Evolutionary conservation across 2,888 invertebrate species (phyloP).

Genomic region (Apotomis turbidana): DNA sequence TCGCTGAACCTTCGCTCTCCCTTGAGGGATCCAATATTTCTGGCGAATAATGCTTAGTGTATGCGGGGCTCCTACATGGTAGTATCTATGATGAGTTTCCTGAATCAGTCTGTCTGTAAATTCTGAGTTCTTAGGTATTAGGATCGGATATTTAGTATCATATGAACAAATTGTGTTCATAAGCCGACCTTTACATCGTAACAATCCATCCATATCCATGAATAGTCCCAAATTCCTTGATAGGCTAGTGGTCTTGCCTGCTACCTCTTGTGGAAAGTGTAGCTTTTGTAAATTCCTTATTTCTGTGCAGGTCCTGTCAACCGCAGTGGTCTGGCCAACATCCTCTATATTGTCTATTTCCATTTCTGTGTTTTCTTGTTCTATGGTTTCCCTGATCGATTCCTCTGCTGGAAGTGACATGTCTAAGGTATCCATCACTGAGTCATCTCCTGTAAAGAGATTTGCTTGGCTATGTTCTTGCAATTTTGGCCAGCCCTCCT

Average conservation of each 20-base stretch:
- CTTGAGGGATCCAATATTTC: too few species aligned
- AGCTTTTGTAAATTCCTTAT: neutral
- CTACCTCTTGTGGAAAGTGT: neutral
- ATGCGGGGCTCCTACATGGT: too few species aligned
- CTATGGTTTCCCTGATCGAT: too few species aligned
- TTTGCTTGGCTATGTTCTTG: neutral
- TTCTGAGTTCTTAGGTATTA: conserved; percentile 1
- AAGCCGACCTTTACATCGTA: conserved; percentile 1
- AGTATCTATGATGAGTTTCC: neutral
- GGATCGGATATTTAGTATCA: conserved; percentile 6
- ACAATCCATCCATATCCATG: conserved; percentile 3
- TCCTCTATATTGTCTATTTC: neutral
- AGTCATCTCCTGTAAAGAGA: neutral
- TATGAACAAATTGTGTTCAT: conserved; percentile 6
- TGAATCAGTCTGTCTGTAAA: neutral
- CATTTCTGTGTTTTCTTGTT: too few species aligned
- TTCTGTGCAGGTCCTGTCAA: neutral
- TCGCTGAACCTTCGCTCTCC: too few species aligned
- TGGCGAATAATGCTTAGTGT: too few species aligned
- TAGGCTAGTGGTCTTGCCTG: conserved; percentile 3
- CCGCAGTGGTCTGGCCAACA: neutral
- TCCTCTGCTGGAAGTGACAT: too few species aligned
- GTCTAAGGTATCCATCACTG: neutral
- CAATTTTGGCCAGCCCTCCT: conserved; percentile 9
- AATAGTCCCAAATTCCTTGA: conserved; percentile 12